Evolutionary conservation across 2,797 vertebrate species (phyloP), one percentile per base, ranked within the genome.

Genomic region (Sebastiscus tertius): DNA sequence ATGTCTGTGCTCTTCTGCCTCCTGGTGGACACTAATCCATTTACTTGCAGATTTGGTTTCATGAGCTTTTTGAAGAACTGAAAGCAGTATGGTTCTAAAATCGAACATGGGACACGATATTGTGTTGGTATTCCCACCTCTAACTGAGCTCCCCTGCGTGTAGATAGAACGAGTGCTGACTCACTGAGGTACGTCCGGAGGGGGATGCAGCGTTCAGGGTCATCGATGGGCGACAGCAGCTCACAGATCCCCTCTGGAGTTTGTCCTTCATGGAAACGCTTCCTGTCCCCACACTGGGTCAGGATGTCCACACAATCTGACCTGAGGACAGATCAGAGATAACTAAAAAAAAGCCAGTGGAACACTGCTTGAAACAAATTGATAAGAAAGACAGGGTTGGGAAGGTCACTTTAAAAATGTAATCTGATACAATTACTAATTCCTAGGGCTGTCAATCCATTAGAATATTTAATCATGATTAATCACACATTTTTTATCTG

Each of bases 231-330:
- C 11, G 98, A 99, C 6, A 99, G 93, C 70, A 97, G 95, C 84
- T 99, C 97, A 93, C 99, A 99, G 91, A 99, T 98, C 79, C 96
- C 96, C 93, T 99, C 98, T 68, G 99, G 97, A 9, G 96, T 97
- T 82, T 98, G 97, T 73, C 97, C 97, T 81, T 99, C 97, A 0
- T 96, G 96, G 80, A 99, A 98, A 84, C 96, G 97, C 77, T 94
- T 97, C 70, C 95, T 96, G 93, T 99, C 98, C n/a, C 97, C 99
- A 88, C 99, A 99, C 92, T 98, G 97, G 70, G 96, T 98, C 83
- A 99, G 93, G 94, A 99, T 99, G 89, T 99, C 97, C 83, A 99
- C 96, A 88, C 99, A 99, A 86, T 99, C 99, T 64, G 98, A 98
- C 92, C 98, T 99, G 95, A 74, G 92, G 75, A 88, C 80, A 89